Evolutionary conservation across 2,797 vertebrate species (phyloP).

Genomic region (Propithecus perrieri): DNA sequence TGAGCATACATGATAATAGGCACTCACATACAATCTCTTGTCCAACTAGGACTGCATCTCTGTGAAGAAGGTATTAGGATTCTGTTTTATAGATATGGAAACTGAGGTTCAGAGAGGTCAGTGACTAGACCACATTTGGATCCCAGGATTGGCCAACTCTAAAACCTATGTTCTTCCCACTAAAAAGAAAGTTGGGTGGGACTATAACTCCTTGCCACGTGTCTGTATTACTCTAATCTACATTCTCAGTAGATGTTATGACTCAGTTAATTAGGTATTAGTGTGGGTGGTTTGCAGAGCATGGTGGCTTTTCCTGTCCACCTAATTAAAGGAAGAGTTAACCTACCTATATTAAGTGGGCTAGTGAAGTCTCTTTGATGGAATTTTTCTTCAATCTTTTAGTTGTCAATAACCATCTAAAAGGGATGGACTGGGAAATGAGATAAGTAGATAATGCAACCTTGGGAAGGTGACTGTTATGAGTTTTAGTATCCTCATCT

Average conservation of each 20-base stretch:
- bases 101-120: not conserved
- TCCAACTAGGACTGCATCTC: not conserved
- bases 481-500: not conserved
- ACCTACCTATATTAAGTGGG: not conserved
- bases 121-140: not conserved
- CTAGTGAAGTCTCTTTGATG: not conserved
- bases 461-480: constrained; percentile 3
- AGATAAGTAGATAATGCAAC: not conserved
- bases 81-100: not conserved
- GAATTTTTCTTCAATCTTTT: not conserved
- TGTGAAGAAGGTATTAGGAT: not conserved
- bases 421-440: not conserved
- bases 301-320: not conserved
- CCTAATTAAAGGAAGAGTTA: not conserved
- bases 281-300: not conserved
- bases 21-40: not conserved
- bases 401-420: not conserved
- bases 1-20: not conserved
- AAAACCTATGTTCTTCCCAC: constrained; percentile 9
- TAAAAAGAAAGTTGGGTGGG: not conserved
- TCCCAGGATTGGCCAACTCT: not conserved
- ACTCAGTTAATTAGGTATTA: not conserved
- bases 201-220: not conserved
- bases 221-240: not conserved
- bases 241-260: not conserved